These are phyloP conservation scores for Eumeta japonica DNA, from an alignment of 1,140 invertebrate species.

Conservation along the genomic window DNA sequence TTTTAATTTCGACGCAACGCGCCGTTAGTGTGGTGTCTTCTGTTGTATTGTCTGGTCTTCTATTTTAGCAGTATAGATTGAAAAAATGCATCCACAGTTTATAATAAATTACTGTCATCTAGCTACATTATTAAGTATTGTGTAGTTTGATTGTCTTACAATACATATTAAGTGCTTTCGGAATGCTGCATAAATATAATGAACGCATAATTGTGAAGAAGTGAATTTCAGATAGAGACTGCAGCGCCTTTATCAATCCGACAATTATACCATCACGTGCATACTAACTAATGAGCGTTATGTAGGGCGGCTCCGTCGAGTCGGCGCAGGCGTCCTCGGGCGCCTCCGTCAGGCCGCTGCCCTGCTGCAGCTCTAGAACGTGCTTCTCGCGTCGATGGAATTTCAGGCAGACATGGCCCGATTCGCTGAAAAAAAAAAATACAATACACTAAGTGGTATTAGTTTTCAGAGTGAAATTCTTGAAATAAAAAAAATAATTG, in stretches of 20 bases:
- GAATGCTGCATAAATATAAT: neutral
- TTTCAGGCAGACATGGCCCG: conserved; percentile 81
- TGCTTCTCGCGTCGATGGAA: conserved; percentile 76
- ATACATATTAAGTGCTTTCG: neutral
- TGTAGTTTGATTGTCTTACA: neutral
- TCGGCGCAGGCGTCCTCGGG: conserved; percentile 61
- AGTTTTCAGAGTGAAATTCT: neutral
- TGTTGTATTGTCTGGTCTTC: too few species aligned
- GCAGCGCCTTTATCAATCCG: neutral
- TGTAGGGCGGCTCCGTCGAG: conserved; percentile 59
- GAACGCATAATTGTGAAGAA: neutral
- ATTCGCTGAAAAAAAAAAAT: conserved; percentile 67
- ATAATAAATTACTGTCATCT: neutral
- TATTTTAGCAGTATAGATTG: too few species aligned
- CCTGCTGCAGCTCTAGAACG: conserved; percentile 77
- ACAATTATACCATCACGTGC: neutral
- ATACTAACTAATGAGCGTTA: conserved; percentile 77
- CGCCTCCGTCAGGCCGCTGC: conserved; percentile 51
- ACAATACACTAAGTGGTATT: neutral
- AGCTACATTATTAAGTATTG: neutral
- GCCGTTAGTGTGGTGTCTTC: too few species aligned
- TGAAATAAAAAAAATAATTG: too few species aligned
- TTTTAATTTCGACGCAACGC: conserved; percentile 1
- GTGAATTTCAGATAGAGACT: neutral
- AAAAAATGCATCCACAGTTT: conserved; percentile 5